Evolutionary conservation across 2,797 vertebrate genomes (phyloP), one percentile per base, ranked within the genome.

Genomic region (Rhinella marina): DNA sequence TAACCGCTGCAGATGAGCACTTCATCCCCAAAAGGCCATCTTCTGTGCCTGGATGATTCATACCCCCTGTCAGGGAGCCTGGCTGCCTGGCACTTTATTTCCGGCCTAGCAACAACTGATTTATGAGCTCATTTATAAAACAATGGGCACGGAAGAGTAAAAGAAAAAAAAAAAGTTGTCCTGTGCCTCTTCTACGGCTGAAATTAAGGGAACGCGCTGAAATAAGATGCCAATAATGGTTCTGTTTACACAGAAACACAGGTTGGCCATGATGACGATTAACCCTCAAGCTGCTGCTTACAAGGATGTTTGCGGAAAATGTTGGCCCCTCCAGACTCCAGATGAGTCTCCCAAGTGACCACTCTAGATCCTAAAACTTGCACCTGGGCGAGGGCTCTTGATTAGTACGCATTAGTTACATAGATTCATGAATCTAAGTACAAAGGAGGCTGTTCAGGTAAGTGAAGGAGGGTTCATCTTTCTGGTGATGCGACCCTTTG

Each of bases 61-160:
- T 90, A 90, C 25, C 11, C 78, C 12, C n/a, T 91, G 72, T 90
- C 85, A 93, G 85, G 88, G 21, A 82, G 59, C 25, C 0, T 0
- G 87, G 25, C 86, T 90, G 88, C 84, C 66, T 91, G 81, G 73
- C 88, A 91, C 83, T 92, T 90, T 92, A 80, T 91, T 91, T 90
- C 73, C 80, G 89, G 87, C 70, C 3, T 56, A 81, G 70, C 90
- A 91, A 90, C 61, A 76, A 64, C 68, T 90, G 90, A 93, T 92
- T 91, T 91, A 92, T 92, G 89, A 90, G 81, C 75, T 92, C 78
- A 88, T 92, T 92, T 92, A 89, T 90, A 84, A 84, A 90, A 91
- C 78, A 89, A 73, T 59, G 72, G 90, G n/a, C 86, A 59, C 82
- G 50, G 29, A 85, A 52, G 66, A 90, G 84, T 61, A 29, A 91